Evolutionary conservation across 2,797 vertebrate genomes (phyloP), one percentile per base, ranked within the genome.

Genomic region (Chelon labrosus): DNA sequence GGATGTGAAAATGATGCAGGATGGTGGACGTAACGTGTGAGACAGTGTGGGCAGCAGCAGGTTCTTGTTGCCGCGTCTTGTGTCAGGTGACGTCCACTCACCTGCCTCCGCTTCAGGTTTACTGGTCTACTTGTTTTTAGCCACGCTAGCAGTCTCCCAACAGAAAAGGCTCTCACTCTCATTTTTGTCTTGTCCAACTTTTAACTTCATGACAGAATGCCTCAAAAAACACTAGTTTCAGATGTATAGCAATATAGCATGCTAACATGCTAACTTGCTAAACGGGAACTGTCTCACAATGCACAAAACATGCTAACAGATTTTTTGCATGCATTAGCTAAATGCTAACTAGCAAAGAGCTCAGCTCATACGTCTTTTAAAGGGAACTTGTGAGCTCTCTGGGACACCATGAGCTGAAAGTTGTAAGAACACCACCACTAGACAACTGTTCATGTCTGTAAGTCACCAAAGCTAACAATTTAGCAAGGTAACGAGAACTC

Each of bases 111-210:
- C 60, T 63, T 52, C 35, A 70, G 37, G 20, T 65, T 77, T 42
- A 76, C 61, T 80, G 57, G 37, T 70, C 57, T 37, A 68, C 25
- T 71, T 41, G 47, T 64, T 80, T 80, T 49, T 37, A 83, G 79
- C 72, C 80, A 68, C 73, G 75, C 73, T 75, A 68, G 78, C 68
- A 51, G 10, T 9, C 64, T 10, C 31, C 31, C 31, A 38, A n/a
- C 20, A 19, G 3, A 13, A 22, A 13, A 54, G 16, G 20, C 19
- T 50, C 14, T 55, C 20, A 55, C n/a, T n/a, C n/a, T n/a, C 27
- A 61, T 25, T 20, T 11, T 47, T 11, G 7, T 66, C 11, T 57
- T 22, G 22, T 22, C 22, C 16, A 46, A 54, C 66, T 39, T 5
- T 56, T 35, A 0, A 38, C 19, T 42, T 51, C 41, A 20, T 31